Percentiles rank a stretch among this genome's conserved stretches.
phyloP scores from a whole-genome alignment of 2,113 vertebrate genomes.

The human (Homo sapiens) region GRCh38 chrX:12500501-12501000 shows the following conservation, averaged over 20 bases:
- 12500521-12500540: not conserved
- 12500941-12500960: slow-evolving; percentile 41
- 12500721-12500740: slow-evolving; percentile 7
- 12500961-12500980: slow-evolving; percentile 4
- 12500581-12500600: not conserved
- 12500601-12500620: not conserved
- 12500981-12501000: not conserved
- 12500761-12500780: not conserved
- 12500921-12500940: slow-evolving; percentile 16
- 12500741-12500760: not conserved
- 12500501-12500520: not conserved
- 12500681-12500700: not conserved
- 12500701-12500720: not conserved
- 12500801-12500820: not conserved
- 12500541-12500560: not conserved
- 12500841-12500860: slow-evolving; percentile 16
- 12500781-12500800: slow-evolving; percentile 26
- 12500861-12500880: not conserved
- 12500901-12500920: not conserved
- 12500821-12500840: not conserved
- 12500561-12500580: not conserved
- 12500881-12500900: slow-evolving; percentile 27
- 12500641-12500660: not conserved
- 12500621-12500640: not conserved
- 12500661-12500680: not conserved